Percentiles rank a stretch among this genome's conserved stretches.
These are phyloP conservation scores for Acromyrmex echinatior DNA, from an alignment of 1,140 invertebrate genomes.

Conservation along the genomic window DNA sequence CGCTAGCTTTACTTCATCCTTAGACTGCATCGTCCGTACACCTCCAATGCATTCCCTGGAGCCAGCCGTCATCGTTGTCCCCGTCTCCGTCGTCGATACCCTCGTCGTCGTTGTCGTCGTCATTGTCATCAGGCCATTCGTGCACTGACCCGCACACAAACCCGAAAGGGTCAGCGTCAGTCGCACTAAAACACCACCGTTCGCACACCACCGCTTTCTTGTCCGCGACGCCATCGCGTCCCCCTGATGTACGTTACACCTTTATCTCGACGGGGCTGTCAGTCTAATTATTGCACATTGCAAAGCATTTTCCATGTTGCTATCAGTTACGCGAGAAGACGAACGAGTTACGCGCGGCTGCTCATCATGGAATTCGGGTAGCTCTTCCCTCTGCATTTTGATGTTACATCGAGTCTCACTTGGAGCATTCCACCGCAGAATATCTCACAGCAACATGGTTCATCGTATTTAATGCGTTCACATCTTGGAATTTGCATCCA, in stretches of 20 bases:
- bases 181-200: conserved; percentile 16
- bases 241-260: neutral
- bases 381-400: neutral
- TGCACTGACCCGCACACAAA: conserved; percentile 24
- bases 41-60: conserved; percentile 74
- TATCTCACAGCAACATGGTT: neutral
- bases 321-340: neutral
- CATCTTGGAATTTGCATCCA: neutral
- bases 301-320: conserved; percentile 9
- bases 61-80: neutral
- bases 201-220: conserved; percentile 34
- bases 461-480: neutral
- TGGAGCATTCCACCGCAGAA: neutral
- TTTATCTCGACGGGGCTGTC: neutral
- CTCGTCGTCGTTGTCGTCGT: neutral
- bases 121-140: neutral
- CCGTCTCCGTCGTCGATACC: conserved; percentile 11
- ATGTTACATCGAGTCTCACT: neutral
- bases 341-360: conserved; percentile 18
- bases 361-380: neutral
- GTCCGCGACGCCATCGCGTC: conserved; percentile 42
- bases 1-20: conserved; percentile 88
- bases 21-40: conserved; percentile 31
- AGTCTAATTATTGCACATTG: conserved; percentile 26
- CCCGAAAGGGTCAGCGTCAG: conserved; percentile 22